Conservation (phyloP, 2,113 vertebrate species). For the Phocoena sinus region DNA sequence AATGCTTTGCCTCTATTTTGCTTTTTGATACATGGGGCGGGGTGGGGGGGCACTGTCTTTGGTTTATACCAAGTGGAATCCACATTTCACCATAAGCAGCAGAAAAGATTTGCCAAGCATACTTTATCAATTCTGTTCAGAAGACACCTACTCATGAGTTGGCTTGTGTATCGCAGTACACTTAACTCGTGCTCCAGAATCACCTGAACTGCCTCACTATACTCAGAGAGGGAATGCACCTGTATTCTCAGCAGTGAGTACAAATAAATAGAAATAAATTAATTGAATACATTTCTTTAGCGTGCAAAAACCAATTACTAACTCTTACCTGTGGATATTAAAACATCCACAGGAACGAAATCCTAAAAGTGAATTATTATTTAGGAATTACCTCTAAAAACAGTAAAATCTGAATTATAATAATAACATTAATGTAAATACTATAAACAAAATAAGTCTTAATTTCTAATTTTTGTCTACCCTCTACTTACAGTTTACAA, state of each 20-base stretch:
- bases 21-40: neutral
- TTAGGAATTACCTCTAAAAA: neutral
- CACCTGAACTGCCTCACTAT: neutral
- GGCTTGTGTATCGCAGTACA: neutral
- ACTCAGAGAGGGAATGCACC: neutral
- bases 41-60: neutral
- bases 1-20: slow-evolving; percentile 27
- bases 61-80: neutral
- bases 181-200: neutral
- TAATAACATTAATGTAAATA: neutral
- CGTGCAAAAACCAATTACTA: neutral
- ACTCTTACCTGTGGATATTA: neutral
- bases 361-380: neutral
- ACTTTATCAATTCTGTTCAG: neutral
- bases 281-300: neutral
- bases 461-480: neutral
- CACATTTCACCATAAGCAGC: slow-evolving; percentile 4
- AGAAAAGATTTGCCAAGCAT: slow-evolving; percentile 1
- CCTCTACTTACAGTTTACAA: neutral
- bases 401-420: neutral
- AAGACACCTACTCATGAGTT: neutral
- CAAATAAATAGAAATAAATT: neutral
- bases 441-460: slow-evolving; percentile 8
- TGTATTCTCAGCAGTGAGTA: neutral
- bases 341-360: neutral